Evolutionary conservation across 2,888 invertebrate species (phyloP), one percentile per base, ranked within the genome.

Genomic region (Apamea crenata): DNA sequence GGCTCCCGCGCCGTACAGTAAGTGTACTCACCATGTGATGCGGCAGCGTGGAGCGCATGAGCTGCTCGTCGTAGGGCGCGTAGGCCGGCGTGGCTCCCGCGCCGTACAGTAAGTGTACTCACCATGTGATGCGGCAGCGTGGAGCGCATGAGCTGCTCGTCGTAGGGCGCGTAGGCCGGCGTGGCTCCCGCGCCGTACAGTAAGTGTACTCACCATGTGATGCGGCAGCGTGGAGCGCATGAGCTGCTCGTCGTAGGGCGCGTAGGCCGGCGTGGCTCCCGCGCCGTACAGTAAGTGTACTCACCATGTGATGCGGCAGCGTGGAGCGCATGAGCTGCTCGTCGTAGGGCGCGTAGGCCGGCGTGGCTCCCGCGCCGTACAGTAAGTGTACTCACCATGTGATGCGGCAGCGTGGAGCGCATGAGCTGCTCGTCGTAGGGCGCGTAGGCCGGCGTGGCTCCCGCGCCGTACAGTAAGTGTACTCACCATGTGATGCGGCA

Each of bases 251-350:
- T 53, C 50, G 50, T 50, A 50, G 50, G 50, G 50, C 50, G 50
- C 50, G 50, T 50, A 50, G 18, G 36, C 36, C 36, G 36, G 36
- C 36, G 36, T 36, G 36, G 36, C 36, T 0, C 36, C 36, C 36
- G 36, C 36, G 36, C 36, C 36, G 36, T 5, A 47, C 16, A 47
- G 47, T 47, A 47, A 47, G 0, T 47, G 50, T 50, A 53, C 81
- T 80, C 36, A 84, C 84, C 84, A 84, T 84, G 29, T 98, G 98
- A 79, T 98, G 98, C 93, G 98, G 88, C 25, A 89, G 63, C 67
- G 98, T 98, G 94, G 98, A 98, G 93, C 98, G 98, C 97, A 99
- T 97, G 94, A 98, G 96, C 95, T 99, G 99, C 50, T 93, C 93
- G 94, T 99, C 97, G 91, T 99, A 93, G 29, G 91, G 88, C n/a